Percentiles rank a stretch among this genome's conserved stretches.
These are phyloP conservation scores for Karalla daura DNA, from an alignment of 2,797 vertebrate species.

Conservation along the genomic window DNA sequence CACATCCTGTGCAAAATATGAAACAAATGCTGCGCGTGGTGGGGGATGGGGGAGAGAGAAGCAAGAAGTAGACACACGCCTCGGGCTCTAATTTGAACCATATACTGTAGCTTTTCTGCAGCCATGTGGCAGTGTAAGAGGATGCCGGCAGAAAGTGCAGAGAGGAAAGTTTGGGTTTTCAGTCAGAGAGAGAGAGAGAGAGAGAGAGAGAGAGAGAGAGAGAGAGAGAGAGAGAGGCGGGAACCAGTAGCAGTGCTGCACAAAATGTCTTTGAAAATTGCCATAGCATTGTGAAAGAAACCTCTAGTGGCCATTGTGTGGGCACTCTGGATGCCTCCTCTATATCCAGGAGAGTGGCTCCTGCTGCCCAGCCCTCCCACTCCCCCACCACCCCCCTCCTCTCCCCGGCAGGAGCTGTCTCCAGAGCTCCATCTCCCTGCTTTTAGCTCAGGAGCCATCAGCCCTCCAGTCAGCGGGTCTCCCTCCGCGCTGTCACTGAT, in stretches of 20 bases:
- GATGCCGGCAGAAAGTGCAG: constrained; percentile 27
- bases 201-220: not conserved
- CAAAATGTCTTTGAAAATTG: constrained; percentile 37
- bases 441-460: constrained; percentile 53
- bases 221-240: not conserved
- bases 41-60: constrained; percentile 25
- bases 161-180: constrained; percentile 18
- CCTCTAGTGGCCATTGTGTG: constrained; percentile 3
- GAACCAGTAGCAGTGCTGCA: not conserved
- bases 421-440: constrained; percentile 16
- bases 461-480: constrained; percentile 43
- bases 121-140: constrained; percentile 40
- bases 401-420: constrained; percentile 16
- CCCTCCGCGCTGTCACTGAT: constrained; percentile 57
- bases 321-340: constrained; percentile 10
- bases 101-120: constrained; percentile 53
- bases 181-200: not conserved
- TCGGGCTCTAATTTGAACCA: constrained; percentile 72
- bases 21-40: constrained; percentile 75
- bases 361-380: constrained; percentile 15
- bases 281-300: not conserved
- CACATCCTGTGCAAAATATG: constrained; percentile 79
- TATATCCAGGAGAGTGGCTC: constrained; percentile 9
- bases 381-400: constrained; percentile 16
- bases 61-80: constrained; percentile 49